Evolutionary conservation across 1,140 invertebrate genomes (phyloP), one percentile per base, ranked within the genome.

Genomic region (Lordiphosa mommai): DNA sequence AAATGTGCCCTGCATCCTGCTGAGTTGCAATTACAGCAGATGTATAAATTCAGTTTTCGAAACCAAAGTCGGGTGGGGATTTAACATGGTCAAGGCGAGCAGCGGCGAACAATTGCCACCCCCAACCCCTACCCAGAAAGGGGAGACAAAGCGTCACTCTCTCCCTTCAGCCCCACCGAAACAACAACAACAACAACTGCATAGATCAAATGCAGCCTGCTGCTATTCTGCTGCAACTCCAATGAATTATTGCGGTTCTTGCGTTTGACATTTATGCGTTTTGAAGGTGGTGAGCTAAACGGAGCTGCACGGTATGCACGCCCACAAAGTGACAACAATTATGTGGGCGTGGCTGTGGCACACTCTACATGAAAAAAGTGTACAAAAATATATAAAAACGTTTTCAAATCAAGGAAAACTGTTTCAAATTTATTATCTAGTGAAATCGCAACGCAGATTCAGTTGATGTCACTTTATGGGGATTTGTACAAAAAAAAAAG

Each of bases 251-350:
- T 53, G 52, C 55, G 49, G 20, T 55, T 44, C 34, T 38, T 70
- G 72, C 52, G 47, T 60, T 70, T 76, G 72, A 76, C 72, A 76
- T 70, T 76, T 76, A 76, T 76, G 72, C 57, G 55, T 46, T 59
- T 51, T 66, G 37, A 55, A 52, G 33, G 37, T 46, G 30, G 51
- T 34, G 20, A 36, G 48, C n/a, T n/a, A n/a, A n/a, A n/a, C n/a
- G n/a, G n/a, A n/a, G n/a, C n/a, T n/a, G n/a, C n/a, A n/a, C n/a
- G n/a, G n/a, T n/a, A n/a, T n/a, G n/a, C 48, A 71, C 43, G 44
- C 67, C 68, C 60, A 65, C 67, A 50, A 53, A 53, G 2, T 44
- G 37, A 46, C 37, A 49, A 29, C 33, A 64, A 53, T 49, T 51
- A 48, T 63, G 36, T 63, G 58, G 56, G 49, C 29, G 32, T 43